phyloP scores from a whole-genome alignment of 53 echinoderm and acorn worm genomes.

The Antedon mediterranea region DNA sequence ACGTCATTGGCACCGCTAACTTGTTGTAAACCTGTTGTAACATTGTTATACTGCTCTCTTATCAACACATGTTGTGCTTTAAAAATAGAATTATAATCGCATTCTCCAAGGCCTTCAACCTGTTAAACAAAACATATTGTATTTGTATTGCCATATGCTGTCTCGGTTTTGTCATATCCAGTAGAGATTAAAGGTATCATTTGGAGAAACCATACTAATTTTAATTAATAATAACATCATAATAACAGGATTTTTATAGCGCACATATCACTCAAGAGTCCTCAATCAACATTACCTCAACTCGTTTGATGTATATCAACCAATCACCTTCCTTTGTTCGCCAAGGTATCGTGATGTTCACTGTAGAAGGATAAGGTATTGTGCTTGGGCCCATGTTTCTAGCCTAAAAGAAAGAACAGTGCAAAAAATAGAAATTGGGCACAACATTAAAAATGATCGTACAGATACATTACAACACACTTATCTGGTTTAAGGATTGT shows the following conservation, averaged over 20 bases:
- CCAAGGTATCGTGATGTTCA: constrained; percentile 78
- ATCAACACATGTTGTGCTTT: neutral
- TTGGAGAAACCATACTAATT: constrained; percentile 1
- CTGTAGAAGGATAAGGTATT: constrained; percentile 43
- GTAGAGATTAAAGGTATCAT: neutral
- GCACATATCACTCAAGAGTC: no score
- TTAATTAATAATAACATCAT: neutral
- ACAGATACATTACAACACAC: no score
- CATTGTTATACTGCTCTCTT: neutral
- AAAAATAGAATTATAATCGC: neutral
- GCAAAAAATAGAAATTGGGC: no score
- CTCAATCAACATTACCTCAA: constrained; percentile 44
- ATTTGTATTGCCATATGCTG: no score
- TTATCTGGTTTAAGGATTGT: no score
- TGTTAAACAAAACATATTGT: neutral
- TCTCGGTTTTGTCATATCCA: no score
- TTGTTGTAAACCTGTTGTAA: neutral
- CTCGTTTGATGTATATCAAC: constrained; percentile 45
- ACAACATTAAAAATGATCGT: no score
- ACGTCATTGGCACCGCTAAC: neutral
- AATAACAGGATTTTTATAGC: neutral
- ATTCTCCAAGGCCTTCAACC: neutral
- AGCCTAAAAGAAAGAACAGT: constrained; percentile 26
- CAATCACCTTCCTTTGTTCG: constrained; percentile 52
- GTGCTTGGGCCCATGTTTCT: constrained; percentile 85